These are phyloP conservation scores for Cynoglossus semilaevis DNA, from an alignment of 2,113 vertebrate species.

Conservation along the genomic window DNA sequence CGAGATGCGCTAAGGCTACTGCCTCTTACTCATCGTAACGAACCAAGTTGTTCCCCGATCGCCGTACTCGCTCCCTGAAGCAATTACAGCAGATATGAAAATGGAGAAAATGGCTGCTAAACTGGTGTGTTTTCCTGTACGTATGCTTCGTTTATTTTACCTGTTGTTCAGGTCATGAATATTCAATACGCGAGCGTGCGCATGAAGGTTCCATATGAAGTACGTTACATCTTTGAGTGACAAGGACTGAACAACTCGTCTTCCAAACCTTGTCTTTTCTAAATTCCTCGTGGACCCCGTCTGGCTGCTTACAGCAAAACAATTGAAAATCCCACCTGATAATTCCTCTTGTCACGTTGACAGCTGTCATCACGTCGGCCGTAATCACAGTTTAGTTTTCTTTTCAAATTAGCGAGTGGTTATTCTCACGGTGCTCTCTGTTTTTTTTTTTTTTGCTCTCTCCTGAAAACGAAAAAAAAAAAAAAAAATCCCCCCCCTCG, in stretches of 20 bases:
- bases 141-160: conserved; percentile 19
- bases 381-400: conserved; percentile 65
- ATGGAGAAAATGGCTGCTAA: conserved; percentile 2
- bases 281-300: conserved; percentile 72
- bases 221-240: conserved; percentile 62
- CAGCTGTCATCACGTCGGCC: conserved; percentile 67
- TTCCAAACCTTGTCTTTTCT: conserved; percentile 43
- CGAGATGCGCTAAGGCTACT: conserved; percentile 6
- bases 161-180: conserved; percentile 31
- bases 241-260: conserved; percentile 55
- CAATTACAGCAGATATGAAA: conserved; percentile 12
- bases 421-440: conserved; percentile 55
- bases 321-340: conserved; percentile 75
- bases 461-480: no score
- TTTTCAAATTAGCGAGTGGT: conserved; percentile 63
- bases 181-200: conserved; percentile 39
- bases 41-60: not conserved
- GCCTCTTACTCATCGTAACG: conserved; percentile 8
- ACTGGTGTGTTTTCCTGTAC: conserved; percentile 30
- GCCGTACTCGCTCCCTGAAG: conserved; percentile 15
- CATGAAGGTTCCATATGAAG: conserved; percentile 52
- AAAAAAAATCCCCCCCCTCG: conserved; percentile 36
- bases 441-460: conserved; percentile 48
- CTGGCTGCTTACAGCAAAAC: conserved; percentile 71
- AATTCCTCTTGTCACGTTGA: conserved; percentile 66